Base-by-base conservation (phyloP, 2,113 vertebrate species). In the Mustela lutreola region DNA sequence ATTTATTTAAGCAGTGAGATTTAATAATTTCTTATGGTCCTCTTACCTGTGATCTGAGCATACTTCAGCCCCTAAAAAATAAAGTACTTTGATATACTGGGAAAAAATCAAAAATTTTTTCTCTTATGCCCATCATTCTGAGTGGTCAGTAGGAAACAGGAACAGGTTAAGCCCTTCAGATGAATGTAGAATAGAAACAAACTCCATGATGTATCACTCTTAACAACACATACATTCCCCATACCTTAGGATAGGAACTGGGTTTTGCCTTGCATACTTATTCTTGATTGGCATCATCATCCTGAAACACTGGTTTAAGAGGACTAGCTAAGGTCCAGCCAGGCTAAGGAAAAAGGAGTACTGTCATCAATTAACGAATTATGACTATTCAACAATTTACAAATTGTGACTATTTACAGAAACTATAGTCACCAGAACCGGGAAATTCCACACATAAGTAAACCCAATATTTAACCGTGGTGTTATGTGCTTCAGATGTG, bases 1-100 rank as follows among this genome's bases (percentile, higher is more conserved):
- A 56, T 95, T 96, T 98, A 97, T 96, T 97, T 97, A 97, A 97
- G 92, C 88, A 95, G 78, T 80, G 75, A 97, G 56, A 91, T 76
- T 96, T 97, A 86, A 78, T 97, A 94, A 96, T 95, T 93, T 98
- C 91, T 94, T 50, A 79, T 84, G 50, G 53, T 94, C 36, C 31
- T 97, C 84, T 93, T 91, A 88, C 82, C 92, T 96, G 71, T 95
- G 80, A 95, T 96, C 63, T 79, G 70, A 98, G 76, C n/a, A 80
- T 56, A 96, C 9, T 15, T 62, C 21, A 65, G 21, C 63, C 33
- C 31, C 50, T 88, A 70, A 93, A 83, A 95, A 53, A 42, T 94
- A 89, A 94, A 95, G 48, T 70, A 39, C 19, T 56, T 26, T 6
- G 14, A 4, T 80, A 36, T 81, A 60, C 94, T 36, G 70, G 48